phyloP scores from a whole-genome alignment of 2,797 vertebrate species.

The Vultur gryphus region DNA sequence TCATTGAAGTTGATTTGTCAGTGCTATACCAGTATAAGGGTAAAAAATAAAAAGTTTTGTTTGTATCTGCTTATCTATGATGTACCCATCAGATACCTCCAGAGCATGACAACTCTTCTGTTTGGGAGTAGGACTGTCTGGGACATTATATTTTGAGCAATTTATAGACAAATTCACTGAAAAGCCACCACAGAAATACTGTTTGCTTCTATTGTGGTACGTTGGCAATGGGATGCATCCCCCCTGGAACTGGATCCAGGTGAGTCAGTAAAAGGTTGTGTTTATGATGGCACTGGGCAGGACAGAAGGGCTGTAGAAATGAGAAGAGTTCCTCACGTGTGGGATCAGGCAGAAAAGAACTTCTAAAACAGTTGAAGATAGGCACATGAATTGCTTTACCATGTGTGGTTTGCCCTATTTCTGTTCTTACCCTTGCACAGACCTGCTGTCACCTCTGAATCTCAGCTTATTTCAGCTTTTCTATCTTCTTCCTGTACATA shows the following conservation, averaged over 20 bases:
- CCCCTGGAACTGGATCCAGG: neutral
- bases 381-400: neutral
- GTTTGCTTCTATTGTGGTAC: neutral
- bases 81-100: neutral
- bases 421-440: neutral
- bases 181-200: neutral
- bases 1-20: neutral
- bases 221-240: neutral
- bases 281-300: neutral
- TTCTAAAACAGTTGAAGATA: neutral
- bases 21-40: neutral
- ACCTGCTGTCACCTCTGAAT: neutral
- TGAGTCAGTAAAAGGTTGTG: neutral
- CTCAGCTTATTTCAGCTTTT: neutral
- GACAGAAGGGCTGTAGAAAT: neutral
- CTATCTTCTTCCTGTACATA: neutral
- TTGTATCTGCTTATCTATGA: neutral
- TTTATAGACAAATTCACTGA: neutral
- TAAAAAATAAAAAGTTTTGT: neutral
- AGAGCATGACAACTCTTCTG: neutral
- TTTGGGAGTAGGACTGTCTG: neutral
- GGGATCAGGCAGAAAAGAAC: neutral
- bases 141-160: neutral
- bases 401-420: neutral
- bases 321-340: neutral